Percentiles rank a stretch among this genome's conserved stretches.
Conservation (phyloP, 2,113 vertebrate genomes). For the Pedionomus torquatus region DNA sequence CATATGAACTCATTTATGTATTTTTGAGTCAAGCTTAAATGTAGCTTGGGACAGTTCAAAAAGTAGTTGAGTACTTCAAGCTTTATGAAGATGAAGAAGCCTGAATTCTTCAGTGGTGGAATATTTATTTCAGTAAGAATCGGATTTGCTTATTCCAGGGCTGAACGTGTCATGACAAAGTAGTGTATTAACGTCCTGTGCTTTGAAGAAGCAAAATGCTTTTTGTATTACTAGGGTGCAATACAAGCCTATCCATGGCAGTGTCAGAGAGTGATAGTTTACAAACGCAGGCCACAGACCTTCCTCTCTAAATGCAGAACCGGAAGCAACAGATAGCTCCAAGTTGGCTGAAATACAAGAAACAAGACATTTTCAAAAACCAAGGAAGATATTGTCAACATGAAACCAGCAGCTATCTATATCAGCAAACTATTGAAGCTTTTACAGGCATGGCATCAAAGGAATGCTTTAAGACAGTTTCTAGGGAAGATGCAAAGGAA, state of each 20-base stretch:
- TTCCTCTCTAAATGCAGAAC: not conserved
- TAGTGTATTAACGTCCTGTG: not conserved
- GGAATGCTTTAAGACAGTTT: not conserved
- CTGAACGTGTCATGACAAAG: not conserved
- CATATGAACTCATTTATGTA: not conserved
- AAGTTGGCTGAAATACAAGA: not conserved
- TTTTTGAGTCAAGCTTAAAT: not conserved
- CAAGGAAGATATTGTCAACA: not conserved
- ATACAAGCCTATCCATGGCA: not conserved
- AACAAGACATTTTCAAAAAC: not conserved
- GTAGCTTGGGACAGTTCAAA: not conserved
- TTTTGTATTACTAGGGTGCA: not conserved
- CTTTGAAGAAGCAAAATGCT: not conserved
- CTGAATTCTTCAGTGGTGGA: not conserved
- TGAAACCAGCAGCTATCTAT: not conserved
- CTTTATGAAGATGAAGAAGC: not conserved
- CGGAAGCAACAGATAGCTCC: not conserved
- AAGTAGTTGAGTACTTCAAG: not conserved
- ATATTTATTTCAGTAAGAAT: not conserved
- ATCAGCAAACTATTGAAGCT: not conserved
- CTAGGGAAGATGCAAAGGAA: not conserved
- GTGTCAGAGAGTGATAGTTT: not conserved
- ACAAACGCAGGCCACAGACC: not conserved
- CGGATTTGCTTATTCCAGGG: not conserved
- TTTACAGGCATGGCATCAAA: not conserved